Conservation (phyloP, 2,888 invertebrate species). For the Ypsolopha sequella region DNA sequence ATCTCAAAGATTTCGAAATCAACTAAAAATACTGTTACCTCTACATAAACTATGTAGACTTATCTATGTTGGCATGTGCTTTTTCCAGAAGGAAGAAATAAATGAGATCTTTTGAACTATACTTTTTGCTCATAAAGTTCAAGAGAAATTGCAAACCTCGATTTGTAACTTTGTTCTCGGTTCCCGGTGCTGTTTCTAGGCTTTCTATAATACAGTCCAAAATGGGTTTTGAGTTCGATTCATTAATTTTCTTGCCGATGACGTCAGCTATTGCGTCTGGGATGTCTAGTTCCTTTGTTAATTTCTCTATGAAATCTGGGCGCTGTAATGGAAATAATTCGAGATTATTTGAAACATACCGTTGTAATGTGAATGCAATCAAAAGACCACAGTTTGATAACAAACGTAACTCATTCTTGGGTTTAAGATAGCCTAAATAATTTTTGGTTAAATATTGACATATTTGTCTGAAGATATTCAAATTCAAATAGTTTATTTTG, state of each 20-base stretch:
- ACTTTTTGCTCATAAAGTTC: slow-evolving; percentile 32
- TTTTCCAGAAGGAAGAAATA: slow-evolving; percentile 37
- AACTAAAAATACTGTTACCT: too few species aligned
- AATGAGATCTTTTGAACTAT: slow-evolving; percentile 32
- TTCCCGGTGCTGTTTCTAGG: slow-evolving; percentile 9
- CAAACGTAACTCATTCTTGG: too few species aligned
- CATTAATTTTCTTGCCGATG: slow-evolving; percentile 25
- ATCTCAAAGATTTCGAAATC: too few species aligned
- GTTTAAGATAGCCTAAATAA: too few species aligned
- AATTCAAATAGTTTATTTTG: too few species aligned
- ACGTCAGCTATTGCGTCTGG: slow-evolving; percentile 18
- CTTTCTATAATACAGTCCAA: slow-evolving; percentile 25
- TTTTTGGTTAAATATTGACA: too few species aligned
- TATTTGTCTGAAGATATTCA: too few species aligned
- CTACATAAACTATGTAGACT: too few species aligned
- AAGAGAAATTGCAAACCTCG: slow-evolving; percentile 25
- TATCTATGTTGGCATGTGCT: slow-evolving; percentile 21
- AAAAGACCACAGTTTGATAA: too few species aligned
- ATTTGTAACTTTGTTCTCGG: too few species aligned
- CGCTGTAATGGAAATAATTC: slow-evolving; percentile 21
- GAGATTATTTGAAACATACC: too few species aligned
- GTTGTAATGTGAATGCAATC: too few species aligned
- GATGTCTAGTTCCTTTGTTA: slow-evolving; percentile 27
- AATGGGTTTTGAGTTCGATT: slow-evolving; percentile 17
- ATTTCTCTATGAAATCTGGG: slow-evolving; percentile 32